A percentile compares a stretch with the other conserved stretches of the same genome.
phyloP scores from a whole-genome alignment of 2,888 invertebrate species.

The Leptopterna dolabrata region DNA sequence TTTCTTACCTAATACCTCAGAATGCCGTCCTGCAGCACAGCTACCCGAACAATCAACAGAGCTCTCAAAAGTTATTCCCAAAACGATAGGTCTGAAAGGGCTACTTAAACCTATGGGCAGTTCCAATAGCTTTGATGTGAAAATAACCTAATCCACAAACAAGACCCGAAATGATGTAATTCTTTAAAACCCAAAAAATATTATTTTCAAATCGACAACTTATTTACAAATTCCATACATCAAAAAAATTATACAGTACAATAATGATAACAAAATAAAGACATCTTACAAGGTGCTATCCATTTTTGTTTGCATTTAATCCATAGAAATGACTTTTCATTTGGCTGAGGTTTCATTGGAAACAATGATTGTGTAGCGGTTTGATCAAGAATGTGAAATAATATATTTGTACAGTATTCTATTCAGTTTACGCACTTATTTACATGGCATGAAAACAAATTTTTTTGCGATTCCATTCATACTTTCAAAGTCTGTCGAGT shows the following conservation, averaged over 20 bases:
- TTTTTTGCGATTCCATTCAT: too few species aligned
- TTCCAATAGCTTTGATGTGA: too few species aligned
- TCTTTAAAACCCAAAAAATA: background rate
- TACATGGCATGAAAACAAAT: background rate
- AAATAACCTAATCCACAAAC: background rate
- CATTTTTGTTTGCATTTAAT: too few species aligned
- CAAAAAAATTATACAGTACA: conserved; percentile 3
- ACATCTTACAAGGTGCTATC: background rate
- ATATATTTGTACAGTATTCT: background rate
- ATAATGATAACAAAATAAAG: background rate
- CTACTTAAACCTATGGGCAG: too few species aligned
- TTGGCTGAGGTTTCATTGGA: background rate
- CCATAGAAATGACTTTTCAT: background rate
- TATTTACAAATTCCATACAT: conserved; percentile 10
- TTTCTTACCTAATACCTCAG: too few species aligned
- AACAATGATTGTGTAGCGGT: background rate
- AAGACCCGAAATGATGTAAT: background rate
- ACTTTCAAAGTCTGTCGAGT: too few species aligned
- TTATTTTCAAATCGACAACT: background rate
- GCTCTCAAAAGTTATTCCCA: too few species aligned
- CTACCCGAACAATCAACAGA: too few species aligned
- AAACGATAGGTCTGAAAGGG: too few species aligned
- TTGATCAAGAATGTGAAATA: background rate
- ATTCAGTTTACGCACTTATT: background rate
- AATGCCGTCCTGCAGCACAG: too few species aligned